phyloP scores from a whole-genome alignment of 2,113 vertebrate species.

The Carettochelys insculpta region DNA sequence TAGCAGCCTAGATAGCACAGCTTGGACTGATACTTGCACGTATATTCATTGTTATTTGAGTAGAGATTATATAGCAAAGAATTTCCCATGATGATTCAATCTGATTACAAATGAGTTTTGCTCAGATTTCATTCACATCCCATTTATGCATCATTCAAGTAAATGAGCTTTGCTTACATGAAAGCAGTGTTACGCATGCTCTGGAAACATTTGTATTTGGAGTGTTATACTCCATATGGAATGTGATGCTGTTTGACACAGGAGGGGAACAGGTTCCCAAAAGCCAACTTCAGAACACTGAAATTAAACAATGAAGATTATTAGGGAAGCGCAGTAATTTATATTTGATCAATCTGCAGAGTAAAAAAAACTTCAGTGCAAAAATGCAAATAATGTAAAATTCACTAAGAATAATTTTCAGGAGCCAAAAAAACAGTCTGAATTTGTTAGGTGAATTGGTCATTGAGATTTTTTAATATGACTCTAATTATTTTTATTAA shows the following conservation, averaged over 20 bases:
- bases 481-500: background rate
- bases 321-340: background rate
- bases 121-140: background rate
- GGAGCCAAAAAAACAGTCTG: background rate
- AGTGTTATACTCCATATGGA: background rate
- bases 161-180: background rate
- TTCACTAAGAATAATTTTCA: background rate
- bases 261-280: accelerated
- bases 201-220: background rate
- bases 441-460: background rate
- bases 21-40: background rate
- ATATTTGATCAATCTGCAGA: background rate
- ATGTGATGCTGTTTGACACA: background rate
- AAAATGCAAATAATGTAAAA: background rate
- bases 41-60: background rate
- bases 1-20: background rate
- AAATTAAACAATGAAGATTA: background rate
- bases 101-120: background rate
- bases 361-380: background rate
- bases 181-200: background rate
- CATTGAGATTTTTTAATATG: background rate
- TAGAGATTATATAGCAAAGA: background rate
- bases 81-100: background rate
- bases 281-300: background rate
- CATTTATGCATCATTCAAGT: background rate